Base-by-base conservation (phyloP, 2,113 vertebrate species). In the Pipa parva region DNA sequence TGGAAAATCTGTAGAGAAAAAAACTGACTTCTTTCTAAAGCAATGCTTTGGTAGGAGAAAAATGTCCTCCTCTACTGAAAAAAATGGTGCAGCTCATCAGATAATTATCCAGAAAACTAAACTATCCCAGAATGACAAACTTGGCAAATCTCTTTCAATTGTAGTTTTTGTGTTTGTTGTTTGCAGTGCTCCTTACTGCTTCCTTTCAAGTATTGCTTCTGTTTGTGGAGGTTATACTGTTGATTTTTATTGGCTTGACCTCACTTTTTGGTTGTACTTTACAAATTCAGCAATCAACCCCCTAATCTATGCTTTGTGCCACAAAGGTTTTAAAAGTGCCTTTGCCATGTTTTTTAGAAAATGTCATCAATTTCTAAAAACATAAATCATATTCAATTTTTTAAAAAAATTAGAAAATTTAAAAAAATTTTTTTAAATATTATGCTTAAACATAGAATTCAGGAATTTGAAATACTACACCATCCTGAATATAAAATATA, bases 261-360 rank as follows among this genome's bases (percentile, higher is more conserved):
- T 87, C 75, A 83, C 84, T 26, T 91, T 92, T 85, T 93, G 91
- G 91, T 87, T 93, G 75, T 84, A 92, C 74, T 94, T 90, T 90
- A 52, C 91, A 64, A 95, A 94, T 80, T 93, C 92, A 1, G 84
- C 81, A 50, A 54, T 94, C 51, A 95, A 95, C 57, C 92, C 91
- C 9, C 84, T 95, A 78, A 80, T 95, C 18, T 94, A 93, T 65
- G 85, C 92, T 1, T 77, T 93, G 36, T 95, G 92, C 73, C 93
- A 95, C 79, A 84, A 81, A 49, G 80, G 72, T 62, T 93, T 94
- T 76, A 84, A 83, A 71, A 88, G 85, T 76, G 88, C 92, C 66
- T 93, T 67, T 7, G 31, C 2, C 1, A 8, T 65, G 12, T 10
- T 65, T 26, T 62, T 3, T 22, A 62, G 4, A 31, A 27, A 31